These are phyloP conservation scores for Okapia johnstoni DNA, from an alignment of 2,113 vertebrate species.

Conservation along the genomic window DNA sequence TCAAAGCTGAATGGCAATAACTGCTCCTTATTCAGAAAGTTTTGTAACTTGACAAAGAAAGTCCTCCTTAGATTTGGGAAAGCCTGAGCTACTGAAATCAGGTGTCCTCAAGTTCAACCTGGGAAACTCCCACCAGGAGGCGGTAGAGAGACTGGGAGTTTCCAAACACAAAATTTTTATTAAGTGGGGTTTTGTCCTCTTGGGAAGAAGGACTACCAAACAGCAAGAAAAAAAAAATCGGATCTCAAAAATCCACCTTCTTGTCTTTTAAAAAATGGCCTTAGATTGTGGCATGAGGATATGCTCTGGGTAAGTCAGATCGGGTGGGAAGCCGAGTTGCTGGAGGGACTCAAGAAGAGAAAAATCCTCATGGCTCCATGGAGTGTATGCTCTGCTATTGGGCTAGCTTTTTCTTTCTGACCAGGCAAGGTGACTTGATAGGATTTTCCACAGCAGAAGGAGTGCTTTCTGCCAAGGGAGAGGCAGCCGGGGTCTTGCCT, in stretches of 20 bases:
- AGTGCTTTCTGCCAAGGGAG: neutral
- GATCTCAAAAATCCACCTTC: neutral
- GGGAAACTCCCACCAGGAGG: neutral
- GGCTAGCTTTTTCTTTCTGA: neutral
- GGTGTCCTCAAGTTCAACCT: neutral
- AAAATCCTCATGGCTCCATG: neutral
- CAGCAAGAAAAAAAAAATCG: neutral
- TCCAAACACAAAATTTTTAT: neutral
- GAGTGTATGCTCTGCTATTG: neutral
- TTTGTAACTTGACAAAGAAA: neutral
- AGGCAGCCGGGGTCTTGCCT: neutral
- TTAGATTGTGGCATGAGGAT: neutral
- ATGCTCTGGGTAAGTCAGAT: neutral
- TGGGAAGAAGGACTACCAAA: neutral
- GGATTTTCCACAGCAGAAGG: neutral
- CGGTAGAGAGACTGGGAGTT: neutral
- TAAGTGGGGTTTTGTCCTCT: neutral
- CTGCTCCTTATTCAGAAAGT: neutral
- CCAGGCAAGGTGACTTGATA: neutral
- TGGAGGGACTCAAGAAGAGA: neutral
- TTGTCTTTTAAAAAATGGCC: neutral
- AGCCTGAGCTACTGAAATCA: neutral
- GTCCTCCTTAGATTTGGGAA: neutral
- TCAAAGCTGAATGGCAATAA: neutral
- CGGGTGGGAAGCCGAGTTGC: neutral